Evolutionary conservation across 2,888 invertebrate genomes (phyloP), one percentile per base, ranked within the genome.

Genomic region (Malthinus seriepunctatus): DNA sequence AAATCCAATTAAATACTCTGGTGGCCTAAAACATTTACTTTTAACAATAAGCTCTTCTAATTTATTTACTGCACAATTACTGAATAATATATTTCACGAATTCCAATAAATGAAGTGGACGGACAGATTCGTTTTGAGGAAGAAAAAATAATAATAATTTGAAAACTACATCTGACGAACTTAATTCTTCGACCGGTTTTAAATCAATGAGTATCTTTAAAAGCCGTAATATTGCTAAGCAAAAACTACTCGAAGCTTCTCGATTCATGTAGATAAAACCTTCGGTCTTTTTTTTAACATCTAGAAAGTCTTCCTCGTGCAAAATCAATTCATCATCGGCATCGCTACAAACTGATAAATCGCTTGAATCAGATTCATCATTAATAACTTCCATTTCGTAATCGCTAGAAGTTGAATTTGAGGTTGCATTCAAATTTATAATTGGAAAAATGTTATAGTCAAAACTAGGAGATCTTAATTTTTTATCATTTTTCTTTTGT

Each of bases 271-370:
- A 8, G 14, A 11, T 12, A 3, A 23, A n/a, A n/a, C 6, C 8
- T 44, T 23, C 15, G 2, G 7, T 15, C 12, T 8, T 44, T 5
- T 44, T 23, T 44, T 8, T 44, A 10, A 33, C n/a, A 12, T 34
- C 7, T 1, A 32, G 11, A 9, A 11, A 11, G 10, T 11, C 2
- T 34, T 35, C 15, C 11, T 12, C 15, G 9, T 35, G 37, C 1
- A 12, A 11, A n/a, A 11, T 11, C 11, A 14, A 1, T 9, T 55
- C 49, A n/a, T 73, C 69, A n/a, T 79, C 79, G 32, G 66, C 69
- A 66, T 74, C 71, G 61, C 86, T 87, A 68, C 87, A 88, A 14
- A 88, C 84, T 1, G 88, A 88, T 52, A 88, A 88, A 71, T 86
- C 86, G 12, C 84, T 85, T 0, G 85, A 85, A 73, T 85, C 85